Evolutionary conservation across 2,888 invertebrate species (phyloP).

Genomic region (Acleris emargana): DNA sequence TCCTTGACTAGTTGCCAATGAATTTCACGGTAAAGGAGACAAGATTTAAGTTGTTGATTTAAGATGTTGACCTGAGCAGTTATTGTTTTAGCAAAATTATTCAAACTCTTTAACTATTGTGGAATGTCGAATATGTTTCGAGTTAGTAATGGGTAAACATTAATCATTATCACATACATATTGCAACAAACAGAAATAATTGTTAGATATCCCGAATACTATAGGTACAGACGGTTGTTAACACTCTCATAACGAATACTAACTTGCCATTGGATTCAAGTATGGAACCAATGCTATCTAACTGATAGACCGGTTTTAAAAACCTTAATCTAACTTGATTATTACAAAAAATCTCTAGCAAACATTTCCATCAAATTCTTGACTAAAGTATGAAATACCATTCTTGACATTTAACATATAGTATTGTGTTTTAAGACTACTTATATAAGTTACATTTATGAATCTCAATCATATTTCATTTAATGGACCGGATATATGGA

Average conservation of each 20-base stretch:
- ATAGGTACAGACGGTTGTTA: neutral
- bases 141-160: slow-evolving; percentile 29
- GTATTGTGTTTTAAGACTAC: slow-evolving; percentile 30
- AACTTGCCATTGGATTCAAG: neutral
- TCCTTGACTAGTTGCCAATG: neutral
- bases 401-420: slow-evolving; percentile 16
- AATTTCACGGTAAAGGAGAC: neutral
- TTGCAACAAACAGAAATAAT: slow-evolving; percentile 1
- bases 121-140: slow-evolving; percentile 66
- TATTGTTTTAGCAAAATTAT: slow-evolving; percentile 3
- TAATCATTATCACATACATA: slow-evolving; percentile 25
- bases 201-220: neutral
- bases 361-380: neutral
- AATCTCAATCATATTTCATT: slow-evolving; percentile 49
- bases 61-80: neutral
- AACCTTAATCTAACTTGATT: slow-evolving; percentile 8
- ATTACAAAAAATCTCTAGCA: neutral
- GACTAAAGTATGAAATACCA: slow-evolving; percentile 14
- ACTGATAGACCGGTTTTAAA: slow-evolving; percentile 15
- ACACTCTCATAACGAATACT: neutral
- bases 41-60: too few species aligned
- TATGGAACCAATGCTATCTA: neutral
- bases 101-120: slow-evolving; percentile 42
- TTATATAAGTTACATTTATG: slow-evolving; percentile 44
- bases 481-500: slow-evolving; percentile 69